Percentiles rank a stretch among this genome's conserved stretches.
phyloP scores from a whole-genome alignment of 2,113 vertebrate genomes.

The Damaliscus lunatus region DNA sequence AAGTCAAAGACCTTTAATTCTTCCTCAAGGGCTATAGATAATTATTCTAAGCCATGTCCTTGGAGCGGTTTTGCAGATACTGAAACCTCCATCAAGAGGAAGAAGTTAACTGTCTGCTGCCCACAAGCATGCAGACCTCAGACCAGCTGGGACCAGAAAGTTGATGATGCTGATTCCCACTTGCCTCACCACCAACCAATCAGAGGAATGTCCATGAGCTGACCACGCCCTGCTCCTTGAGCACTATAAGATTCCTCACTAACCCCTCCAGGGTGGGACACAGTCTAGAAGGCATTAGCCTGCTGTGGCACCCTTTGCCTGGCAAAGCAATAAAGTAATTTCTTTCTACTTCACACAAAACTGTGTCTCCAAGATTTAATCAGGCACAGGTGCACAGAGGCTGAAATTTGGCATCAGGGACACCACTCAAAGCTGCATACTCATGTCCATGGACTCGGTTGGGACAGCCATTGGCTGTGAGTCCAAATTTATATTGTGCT shows the following conservation, averaged over 20 bases:
- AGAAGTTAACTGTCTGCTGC: background rate
- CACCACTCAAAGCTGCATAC: rapidly evolving
- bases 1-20: background rate
- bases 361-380: background rate
- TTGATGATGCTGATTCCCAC: background rate
- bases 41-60: background rate
- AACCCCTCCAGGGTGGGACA: background rate
- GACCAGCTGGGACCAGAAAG: background rate
- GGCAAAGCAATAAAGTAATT: background rate
- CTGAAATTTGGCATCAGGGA: background rate
- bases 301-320: background rate
- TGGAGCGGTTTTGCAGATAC: background rate
- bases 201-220: background rate
- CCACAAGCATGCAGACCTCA: background rate
- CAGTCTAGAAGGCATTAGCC: background rate
- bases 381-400: background rate
- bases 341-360: background rate
- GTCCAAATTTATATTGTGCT: background rate
- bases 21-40: background rate
- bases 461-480: too few relatives aligned
- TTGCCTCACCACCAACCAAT: background rate
- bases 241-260: background rate
- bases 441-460: rapidly evolving
- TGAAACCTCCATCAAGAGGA: background rate
- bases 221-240: background rate